Evolutionary conservation across 1,140 invertebrate genomes (phyloP).

Genomic region (Argopecten irradians): DNA sequence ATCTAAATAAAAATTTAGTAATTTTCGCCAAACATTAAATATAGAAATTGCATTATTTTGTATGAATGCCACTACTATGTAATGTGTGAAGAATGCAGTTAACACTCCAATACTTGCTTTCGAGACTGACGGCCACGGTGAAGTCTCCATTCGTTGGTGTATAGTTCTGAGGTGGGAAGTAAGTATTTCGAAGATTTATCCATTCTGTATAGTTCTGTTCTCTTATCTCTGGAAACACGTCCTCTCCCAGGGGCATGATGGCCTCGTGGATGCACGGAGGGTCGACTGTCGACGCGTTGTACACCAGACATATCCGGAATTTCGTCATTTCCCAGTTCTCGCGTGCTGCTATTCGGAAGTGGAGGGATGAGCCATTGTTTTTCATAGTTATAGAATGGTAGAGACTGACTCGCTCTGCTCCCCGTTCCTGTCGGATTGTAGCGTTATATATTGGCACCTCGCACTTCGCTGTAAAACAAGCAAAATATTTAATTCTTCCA

Average conservation of each 20-base stretch:
- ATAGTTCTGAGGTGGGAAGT: conserved; percentile 60
- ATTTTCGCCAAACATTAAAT: too few species aligned
- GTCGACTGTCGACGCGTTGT: conserved; percentile 68
- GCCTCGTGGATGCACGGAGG: conserved; percentile 67
- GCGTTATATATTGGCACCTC: conserved; percentile 25
- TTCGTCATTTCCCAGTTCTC: conserved; percentile 47
- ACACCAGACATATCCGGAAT: conserved; percentile 69
- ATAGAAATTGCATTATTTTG: too few species aligned
- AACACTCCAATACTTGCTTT: conserved; percentile 55
- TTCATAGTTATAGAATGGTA: conserved; percentile 72
- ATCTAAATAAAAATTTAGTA: too few species aligned
- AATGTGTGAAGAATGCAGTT: too few species aligned
- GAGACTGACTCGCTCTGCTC: conserved; percentile 54
- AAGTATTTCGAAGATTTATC: conserved; percentile 61
- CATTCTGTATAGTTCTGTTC: conserved; percentile 41
- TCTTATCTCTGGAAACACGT: conserved; percentile 39
- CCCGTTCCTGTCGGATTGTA: conserved; percentile 37
- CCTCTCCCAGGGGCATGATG: conserved; percentile 60
- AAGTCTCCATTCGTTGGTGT: conserved; percentile 73
- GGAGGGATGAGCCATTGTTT: conserved; percentile 67
- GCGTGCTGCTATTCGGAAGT: conserved; percentile 62
- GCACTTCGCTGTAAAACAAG: background rate
- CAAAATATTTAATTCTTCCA: background rate
- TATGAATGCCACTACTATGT: too few species aligned
- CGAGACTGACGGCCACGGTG: conserved; percentile 70